Evolutionary conservation across 2,113 vertebrate species (phyloP).

Genomic region (Lophotis ruficrista): DNA sequence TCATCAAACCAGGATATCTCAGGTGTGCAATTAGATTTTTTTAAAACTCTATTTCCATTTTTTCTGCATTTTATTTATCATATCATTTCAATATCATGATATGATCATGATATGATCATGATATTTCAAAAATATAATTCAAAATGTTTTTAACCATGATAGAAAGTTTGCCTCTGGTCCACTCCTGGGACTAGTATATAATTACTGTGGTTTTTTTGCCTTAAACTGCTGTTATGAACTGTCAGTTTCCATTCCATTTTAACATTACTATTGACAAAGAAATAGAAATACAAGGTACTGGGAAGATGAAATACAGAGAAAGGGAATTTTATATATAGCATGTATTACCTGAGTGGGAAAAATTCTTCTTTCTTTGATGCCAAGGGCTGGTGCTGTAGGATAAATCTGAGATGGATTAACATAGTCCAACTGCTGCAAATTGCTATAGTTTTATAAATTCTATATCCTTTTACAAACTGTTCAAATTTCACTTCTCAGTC

Average conservation of each 20-base stretch:
- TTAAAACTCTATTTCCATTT: fast-evolving
- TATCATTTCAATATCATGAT: neutral
- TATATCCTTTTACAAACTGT: neutral
- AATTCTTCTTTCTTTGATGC: neutral
- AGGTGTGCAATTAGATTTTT: neutral
- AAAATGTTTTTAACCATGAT: neutral
- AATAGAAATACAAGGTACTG: neutral
- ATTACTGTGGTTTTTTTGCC: neutral
- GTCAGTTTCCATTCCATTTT: neutral
- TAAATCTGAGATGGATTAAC: neutral
- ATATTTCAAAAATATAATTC: neutral
- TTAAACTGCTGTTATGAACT: neutral
- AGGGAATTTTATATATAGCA: neutral
- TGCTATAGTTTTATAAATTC: neutral
- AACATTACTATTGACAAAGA: neutral
- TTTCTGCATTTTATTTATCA: neutral
- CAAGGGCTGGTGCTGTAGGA: neutral
- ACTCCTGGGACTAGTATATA: neutral
- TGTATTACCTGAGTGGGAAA: neutral
- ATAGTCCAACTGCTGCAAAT: neutral
- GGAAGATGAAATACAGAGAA: neutral
- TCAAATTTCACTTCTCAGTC: neutral
- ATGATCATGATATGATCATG: neutral
- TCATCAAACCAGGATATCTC: neutral
- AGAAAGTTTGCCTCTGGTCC: neutral